Conservation (phyloP, 2,888 invertebrate species). For the Standfussiana lucernea region DNA sequence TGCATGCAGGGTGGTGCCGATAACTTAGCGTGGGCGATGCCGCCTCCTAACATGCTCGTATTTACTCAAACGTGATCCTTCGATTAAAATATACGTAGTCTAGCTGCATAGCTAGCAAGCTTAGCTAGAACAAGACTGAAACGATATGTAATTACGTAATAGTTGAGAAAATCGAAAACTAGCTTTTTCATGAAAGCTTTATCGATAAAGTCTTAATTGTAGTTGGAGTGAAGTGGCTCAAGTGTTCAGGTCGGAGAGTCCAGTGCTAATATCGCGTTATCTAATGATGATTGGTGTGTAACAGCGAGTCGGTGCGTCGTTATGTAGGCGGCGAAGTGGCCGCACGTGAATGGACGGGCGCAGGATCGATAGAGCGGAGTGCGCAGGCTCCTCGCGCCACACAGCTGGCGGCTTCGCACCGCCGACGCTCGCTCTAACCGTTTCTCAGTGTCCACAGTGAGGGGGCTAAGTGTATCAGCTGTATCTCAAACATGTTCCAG, state of each 20-base stretch:
- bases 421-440: conserved; percentile 76
- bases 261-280: conserved; percentile 86
- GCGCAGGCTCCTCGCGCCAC: conserved; percentile 82
- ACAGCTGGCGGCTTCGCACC: conserved; percentile 85
- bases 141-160: conserved; percentile 46
- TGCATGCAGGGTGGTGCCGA: conserved; percentile 84
- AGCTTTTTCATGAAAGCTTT: conserved; percentile 52
- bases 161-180: conserved; percentile 25
- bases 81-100: conserved; percentile 43
- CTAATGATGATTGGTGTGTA: conserved; percentile 87
- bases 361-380: conserved; percentile 87
- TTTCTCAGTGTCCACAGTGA: conserved; percentile 80
- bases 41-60: conserved; percentile 62
- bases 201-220: conserved; percentile 74
- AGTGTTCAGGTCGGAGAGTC: conserved; percentile 79
- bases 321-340: conserved; percentile 87
- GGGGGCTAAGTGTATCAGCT: conserved; percentile 79
- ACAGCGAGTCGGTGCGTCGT: conserved; percentile 80
- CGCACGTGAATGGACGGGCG: conserved; percentile 85
- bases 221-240: conserved; percentile 78
- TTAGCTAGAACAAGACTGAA: conserved; percentile 21
- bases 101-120: conserved; percentile 31
- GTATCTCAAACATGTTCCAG: conserved; percentile 81
- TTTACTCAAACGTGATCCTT: conserved; percentile 61
- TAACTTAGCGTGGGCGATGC: conserved; percentile 83